Evolutionary conservation across 2,797 vertebrate genomes (phyloP), one percentile per base, ranked within the genome.

Genomic region (Chrysocyon brachyurus): DNA sequence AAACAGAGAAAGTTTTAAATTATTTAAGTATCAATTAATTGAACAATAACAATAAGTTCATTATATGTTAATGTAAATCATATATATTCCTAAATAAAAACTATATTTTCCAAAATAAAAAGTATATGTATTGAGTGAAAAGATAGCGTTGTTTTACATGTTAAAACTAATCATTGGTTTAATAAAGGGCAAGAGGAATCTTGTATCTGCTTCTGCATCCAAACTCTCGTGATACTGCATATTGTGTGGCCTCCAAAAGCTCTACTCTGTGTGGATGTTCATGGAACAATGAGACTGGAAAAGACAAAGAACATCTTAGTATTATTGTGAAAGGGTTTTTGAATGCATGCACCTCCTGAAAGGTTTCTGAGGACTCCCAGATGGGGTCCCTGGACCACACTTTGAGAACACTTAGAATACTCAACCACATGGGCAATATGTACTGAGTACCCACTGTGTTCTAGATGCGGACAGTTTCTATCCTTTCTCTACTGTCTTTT

Each of bases 401-500:
- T 49, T 54, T 59, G n/a, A 93, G 61, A 91, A 81, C 17, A 90
- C 52, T 92, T 70, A 59, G 96, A 70, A 87, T n/a, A 72, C 9
- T 91, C 73, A 64, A 46, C 70, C 57, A 33, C 59, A 54, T 75
- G 16, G 36, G 33, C 11, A 88, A 57, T n/a, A 66, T 31, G 68
- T 73, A 64, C 7, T 49, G 85, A 87, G 24, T 68, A 3, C 19
- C 19, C 75, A 17, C n/a, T 70, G 7, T 22, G 11, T 78, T 66
- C 46, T 73, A 86, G 68, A 33, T n/a, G 24, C 52, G 15, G 57
- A 22, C 10, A 24, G 1, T 59, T 33, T 86, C 6, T 57, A 87
- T 28, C 26, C 40, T 81, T 91, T 85, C 33, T 75, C 33, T 59
- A 26, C 19, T 6, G 1, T 61, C 12, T 49, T 85, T 46, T 40